A percentile compares a stretch with the other conserved stretches of the same genome.
Evolutionary conservation across 2,113 vertebrate species (phyloP).

Genomic region (Cottus gobio): DNA sequence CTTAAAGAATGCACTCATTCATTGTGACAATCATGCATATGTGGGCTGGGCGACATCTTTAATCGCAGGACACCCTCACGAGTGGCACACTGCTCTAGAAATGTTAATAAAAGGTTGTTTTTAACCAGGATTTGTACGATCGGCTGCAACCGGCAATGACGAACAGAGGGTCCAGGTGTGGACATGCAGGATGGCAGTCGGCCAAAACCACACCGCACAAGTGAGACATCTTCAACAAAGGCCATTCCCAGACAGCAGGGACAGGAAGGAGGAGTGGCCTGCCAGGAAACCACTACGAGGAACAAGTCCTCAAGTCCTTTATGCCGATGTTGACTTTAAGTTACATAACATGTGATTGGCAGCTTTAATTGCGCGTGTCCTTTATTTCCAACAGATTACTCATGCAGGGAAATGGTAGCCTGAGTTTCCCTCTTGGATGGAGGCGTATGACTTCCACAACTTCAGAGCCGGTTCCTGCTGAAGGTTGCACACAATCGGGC

Average conservation of each 20-base stretch:
- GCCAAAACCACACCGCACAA: neutral
- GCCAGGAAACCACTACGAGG: no score
- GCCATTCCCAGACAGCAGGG: neutral
- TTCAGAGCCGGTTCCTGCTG: constrained; percentile 44
- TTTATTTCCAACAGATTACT: neutral
- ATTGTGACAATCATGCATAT: constrained; percentile 9
- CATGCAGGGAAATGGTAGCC: neutral
- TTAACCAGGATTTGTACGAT: neutral
- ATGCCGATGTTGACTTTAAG: neutral
- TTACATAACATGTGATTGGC: neutral
- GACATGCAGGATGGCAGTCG: neutral
- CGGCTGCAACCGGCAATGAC: neutral
- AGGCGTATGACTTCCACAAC: constrained; percentile 65
- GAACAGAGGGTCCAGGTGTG: neutral
- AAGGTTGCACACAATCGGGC: constrained; percentile 70
- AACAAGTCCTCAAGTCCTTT: no score
- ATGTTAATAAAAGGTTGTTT: constrained; percentile 13
- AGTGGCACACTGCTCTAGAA: neutral
- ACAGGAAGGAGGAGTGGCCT: neutral
- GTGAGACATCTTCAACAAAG: constrained; percentile 7
- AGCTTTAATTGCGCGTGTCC: neutral
- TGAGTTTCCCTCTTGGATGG: constrained; percentile 12
- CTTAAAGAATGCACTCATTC: constrained; percentile 38
- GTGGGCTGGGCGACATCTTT: neutral
- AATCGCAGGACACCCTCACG: neutral